These are phyloP conservation scores for Camelus bactrianus DNA, from an alignment of 2,113 vertebrate genomes.

Conservation along the genomic window DNA sequence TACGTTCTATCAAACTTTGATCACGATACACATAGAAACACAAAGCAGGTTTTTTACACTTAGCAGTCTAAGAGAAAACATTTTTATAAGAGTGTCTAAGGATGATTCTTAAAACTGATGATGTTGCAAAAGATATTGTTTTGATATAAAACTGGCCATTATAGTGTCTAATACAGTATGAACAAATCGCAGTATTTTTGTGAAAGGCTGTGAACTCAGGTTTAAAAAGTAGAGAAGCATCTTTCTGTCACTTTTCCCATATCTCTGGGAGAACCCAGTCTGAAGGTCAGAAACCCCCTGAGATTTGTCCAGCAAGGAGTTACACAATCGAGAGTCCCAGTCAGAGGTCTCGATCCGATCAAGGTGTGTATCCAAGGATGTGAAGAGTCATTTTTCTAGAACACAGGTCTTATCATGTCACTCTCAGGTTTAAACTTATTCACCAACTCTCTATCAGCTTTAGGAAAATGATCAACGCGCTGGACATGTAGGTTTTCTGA, in stretches of 20 bases:
- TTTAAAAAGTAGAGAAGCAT: not conserved
- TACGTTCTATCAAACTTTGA: not conserved
- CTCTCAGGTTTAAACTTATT: not conserved
- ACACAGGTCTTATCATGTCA: not conserved
- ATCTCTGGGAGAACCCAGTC: not conserved
- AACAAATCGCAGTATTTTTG: not conserved
- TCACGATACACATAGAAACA: not conserved
- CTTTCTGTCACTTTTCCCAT: not conserved
- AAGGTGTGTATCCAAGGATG: not conserved
- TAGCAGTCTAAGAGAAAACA: too few relatives aligned
- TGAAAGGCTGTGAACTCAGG: not conserved
- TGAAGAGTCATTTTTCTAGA: not conserved
- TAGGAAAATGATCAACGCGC: not conserved
- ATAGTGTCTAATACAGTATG: not conserved
- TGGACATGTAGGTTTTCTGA: accelerated
- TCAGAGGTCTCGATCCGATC: not conserved
- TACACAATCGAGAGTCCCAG: too few relatives aligned
- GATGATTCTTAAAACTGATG: not conserved
- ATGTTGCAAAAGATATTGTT: not conserved
- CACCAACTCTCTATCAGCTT: not conserved
- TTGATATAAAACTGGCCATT: not conserved
- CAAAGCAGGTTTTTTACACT: not conserved
- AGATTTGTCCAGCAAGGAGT: not conserved
- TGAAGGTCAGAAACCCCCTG: not conserved
- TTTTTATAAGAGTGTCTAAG: not conserved